Conservation (phyloP, 1,140 invertebrate species). For the Drosophila pandora region DNA sequence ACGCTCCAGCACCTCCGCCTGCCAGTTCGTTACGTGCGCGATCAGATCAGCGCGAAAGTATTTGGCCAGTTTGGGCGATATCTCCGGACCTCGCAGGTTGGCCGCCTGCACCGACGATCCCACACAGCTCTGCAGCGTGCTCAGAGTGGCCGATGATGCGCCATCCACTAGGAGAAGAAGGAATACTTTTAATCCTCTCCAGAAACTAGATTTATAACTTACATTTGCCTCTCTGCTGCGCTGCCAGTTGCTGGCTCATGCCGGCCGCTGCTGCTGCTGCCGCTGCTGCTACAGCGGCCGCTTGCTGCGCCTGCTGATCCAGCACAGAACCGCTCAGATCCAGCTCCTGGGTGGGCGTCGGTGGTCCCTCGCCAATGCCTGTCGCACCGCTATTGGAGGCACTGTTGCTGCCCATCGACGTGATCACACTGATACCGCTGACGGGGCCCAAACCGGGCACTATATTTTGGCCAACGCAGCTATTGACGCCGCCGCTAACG, state of each 20-base stretch:
- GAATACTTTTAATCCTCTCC: too few species aligned
- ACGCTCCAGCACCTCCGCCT: constrained; percentile 95
- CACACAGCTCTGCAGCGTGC: constrained; percentile 82
- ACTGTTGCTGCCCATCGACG: constrained; percentile 76
- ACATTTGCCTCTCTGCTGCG: constrained; percentile 84
- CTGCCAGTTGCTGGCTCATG: constrained; percentile 41
- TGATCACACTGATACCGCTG: constrained; percentile 75
- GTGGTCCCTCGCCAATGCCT: constrained; percentile 83
- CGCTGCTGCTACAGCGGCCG: constrained; percentile 44
- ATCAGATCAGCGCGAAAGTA: constrained; percentile 96
- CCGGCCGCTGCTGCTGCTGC: constrained; percentile 54
- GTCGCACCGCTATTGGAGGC: constrained; percentile 32
- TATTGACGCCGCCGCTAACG: constrained; percentile 18
- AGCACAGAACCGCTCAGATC: constrained; percentile 77
- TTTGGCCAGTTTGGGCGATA: constrained; percentile 95
- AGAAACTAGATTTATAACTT: constrained; percentile 19
- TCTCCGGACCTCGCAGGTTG: constrained; percentile 85
- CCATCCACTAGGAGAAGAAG: constrained; percentile 63
- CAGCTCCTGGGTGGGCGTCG: constrained; percentile 85
- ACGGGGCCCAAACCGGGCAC: constrained; percentile 65
- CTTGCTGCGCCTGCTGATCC: constrained; percentile 69
- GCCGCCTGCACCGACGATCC: constrained; percentile 71
- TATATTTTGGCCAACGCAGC: constrained; percentile 30
- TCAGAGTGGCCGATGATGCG: constrained; percentile 69
- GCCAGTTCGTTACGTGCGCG: constrained; percentile 95